Conservation (phyloP, 2,797 vertebrate genomes). For the Microctenopoma lineatum region DNA sequence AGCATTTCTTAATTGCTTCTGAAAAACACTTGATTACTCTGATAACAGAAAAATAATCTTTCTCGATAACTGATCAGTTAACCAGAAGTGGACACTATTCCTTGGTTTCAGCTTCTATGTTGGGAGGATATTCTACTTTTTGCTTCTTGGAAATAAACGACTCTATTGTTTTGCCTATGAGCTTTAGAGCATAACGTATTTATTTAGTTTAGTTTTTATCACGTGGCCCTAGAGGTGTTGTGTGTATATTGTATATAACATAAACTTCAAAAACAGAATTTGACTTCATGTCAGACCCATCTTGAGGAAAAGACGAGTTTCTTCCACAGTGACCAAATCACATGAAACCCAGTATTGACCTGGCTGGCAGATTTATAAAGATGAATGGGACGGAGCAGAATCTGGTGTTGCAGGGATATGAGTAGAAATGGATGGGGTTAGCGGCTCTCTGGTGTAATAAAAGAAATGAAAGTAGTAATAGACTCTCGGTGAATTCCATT, state of each 20-base stretch:
- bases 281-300: conserved; percentile 60
- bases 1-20: too few species aligned
- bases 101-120: neutral
- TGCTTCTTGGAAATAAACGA: neutral
- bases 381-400: conserved; percentile 76
- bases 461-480: conserved; percentile 85
- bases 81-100: neutral
- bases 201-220: neutral
- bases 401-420: conserved; percentile 72
- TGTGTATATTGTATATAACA: conserved; percentile 10
- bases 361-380: conserved; percentile 81
- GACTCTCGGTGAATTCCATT: conserved; percentile 84
- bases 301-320: conserved; percentile 56
- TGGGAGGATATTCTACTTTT: neutral
- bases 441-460: conserved; percentile 79
- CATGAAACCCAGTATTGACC: conserved; percentile 74
- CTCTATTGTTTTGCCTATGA: neutral
- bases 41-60: too few species aligned
- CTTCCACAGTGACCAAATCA: conserved; percentile 63
- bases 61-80: too few species aligned
- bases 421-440: conserved; percentile 80
- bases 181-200: neutral
- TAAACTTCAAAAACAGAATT: conserved; percentile 47
- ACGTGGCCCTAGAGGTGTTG: neutral
- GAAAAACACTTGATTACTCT: too few species aligned